Conservation (phyloP, 2,113 vertebrate genomes). For the Pelobates fuscus region DNA sequence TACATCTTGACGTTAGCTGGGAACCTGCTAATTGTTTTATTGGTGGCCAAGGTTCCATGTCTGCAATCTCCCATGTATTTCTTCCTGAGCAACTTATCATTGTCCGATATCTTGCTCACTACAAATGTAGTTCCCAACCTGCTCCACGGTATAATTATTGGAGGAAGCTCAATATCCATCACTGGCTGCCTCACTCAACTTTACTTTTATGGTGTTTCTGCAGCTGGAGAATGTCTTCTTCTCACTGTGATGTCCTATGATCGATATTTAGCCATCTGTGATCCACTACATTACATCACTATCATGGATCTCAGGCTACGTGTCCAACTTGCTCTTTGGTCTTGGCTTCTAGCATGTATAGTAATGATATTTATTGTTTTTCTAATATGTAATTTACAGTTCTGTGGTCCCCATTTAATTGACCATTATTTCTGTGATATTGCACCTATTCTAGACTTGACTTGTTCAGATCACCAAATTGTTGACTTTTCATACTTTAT, state of each 20-base stretch:
- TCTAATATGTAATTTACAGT: background rate
- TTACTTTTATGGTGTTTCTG: background rate
- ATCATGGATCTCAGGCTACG: background rate
- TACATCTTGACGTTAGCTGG: slow-evolving; percentile 4
- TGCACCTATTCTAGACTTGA: slow-evolving; percentile 15
- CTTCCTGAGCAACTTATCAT: slow-evolving; percentile 15
- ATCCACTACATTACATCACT: too few relatives aligned
- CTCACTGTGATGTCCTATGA: too few relatives aligned
- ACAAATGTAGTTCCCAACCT: background rate
- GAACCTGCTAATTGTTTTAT: slow-evolving; percentile 8
- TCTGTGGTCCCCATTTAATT: slow-evolving; percentile 23
- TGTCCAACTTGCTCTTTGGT: background rate
- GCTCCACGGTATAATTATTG: background rate
- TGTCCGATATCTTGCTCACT: slow-evolving; percentile 8
- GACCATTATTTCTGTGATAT: slow-evolving; percentile 33
- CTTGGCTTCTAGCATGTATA: slow-evolving; percentile 40
- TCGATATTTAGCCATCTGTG: too few relatives aligned
- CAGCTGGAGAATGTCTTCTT: too few relatives aligned
- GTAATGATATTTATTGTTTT: slow-evolving; percentile 37
- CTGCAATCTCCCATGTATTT: slow-evolving; percentile 31
- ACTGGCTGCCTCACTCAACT: slow-evolving; percentile 6
- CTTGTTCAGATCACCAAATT: background rate
- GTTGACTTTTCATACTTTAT: slow-evolving; percentile 9
- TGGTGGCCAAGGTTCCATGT: background rate
- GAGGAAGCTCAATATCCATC: background rate